These are phyloP conservation scores for Neodiprion pinetum DNA, from an alignment of 1,140 invertebrate species.

Conservation along the genomic window DNA sequence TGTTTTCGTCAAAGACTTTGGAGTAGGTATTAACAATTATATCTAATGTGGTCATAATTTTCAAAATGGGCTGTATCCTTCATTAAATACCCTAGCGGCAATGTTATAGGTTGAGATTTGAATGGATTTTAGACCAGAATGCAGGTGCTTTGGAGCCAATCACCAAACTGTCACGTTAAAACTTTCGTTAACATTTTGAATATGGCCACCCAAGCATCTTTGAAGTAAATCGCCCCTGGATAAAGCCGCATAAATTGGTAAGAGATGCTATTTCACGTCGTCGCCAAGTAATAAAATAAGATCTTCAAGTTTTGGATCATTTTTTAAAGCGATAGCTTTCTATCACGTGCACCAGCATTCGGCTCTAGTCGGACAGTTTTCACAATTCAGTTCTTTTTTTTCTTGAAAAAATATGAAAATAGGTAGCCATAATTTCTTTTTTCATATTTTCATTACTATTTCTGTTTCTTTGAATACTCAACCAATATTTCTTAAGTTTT, in stretches of 20 bases:
- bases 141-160: slow-evolving; percentile 26
- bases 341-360: slow-evolving; percentile 25
- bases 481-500: slow-evolving; percentile 25
- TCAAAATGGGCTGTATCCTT: slow-evolving; percentile 2
- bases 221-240: slow-evolving; percentile 18
- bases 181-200: slow-evolving; percentile 35
- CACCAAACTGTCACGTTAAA: slow-evolving; percentile 36
- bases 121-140: slow-evolving; percentile 18
- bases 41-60: too few relatives aligned
- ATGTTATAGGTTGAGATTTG: slow-evolving; percentile 19
- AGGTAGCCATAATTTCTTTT: too few relatives aligned
- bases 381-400: slow-evolving; percentile 26
- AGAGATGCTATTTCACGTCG: slow-evolving; percentile 22
- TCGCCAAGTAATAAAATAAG: slow-evolving; percentile 14
- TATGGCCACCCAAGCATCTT: slow-evolving; percentile 19
- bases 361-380: slow-evolving; percentile 23
- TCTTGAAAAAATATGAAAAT: slow-evolving; percentile 19
- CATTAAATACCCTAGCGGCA: slow-evolving; percentile 24
- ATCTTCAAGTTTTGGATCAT: slow-evolving; percentile 16
- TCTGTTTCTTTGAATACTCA: slow-evolving; percentile 28
- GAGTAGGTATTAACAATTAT: too few relatives aligned
- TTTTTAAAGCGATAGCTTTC: slow-evolving; percentile 17
- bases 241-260: slow-evolving; percentile 23
- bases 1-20: too few relatives aligned
- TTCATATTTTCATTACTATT: slow-evolving; percentile 22